Evolutionary conservation across 2,797 vertebrate species (phyloP).

Genomic region (Ataeniobius toweri): DNA sequence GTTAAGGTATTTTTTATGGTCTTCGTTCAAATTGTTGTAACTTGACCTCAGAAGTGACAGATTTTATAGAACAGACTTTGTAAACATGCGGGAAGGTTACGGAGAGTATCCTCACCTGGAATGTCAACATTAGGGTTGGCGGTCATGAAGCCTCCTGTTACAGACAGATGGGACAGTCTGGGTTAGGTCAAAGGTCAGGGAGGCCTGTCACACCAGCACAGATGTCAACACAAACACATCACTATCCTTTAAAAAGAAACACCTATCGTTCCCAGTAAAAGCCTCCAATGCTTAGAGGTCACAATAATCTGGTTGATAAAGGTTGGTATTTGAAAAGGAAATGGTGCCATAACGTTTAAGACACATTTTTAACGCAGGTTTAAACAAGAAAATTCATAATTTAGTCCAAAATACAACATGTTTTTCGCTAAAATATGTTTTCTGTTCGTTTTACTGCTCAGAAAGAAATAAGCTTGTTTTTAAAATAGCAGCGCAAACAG

Average conservation of each 20-base stretch:
- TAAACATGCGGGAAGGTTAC: conserved; percentile 21
- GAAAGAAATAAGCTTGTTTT: neutral
- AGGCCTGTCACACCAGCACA: conserved; percentile 34
- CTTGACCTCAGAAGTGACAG: conserved; percentile 2
- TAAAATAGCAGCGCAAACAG: neutral
- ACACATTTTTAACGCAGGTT: neutral
- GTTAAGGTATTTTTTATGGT: neutral
- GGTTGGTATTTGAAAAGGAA: neutral
- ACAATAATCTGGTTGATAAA: conserved; percentile 12
- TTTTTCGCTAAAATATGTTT: neutral
- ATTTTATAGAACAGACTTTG: neutral
- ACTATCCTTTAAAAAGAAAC: neutral
- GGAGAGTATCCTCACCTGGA: conserved; percentile 68
- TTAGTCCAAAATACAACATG: neutral
- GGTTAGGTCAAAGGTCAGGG: conserved; percentile 54
- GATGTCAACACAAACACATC: conserved; percentile 36
- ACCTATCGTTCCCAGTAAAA: neutral
- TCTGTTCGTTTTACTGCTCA: neutral
- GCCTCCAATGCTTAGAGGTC: neutral
- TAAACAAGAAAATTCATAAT: neutral
- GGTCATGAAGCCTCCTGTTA: conserved; percentile 40
- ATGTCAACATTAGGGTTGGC: conserved; percentile 55
- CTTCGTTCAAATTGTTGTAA: neutral
- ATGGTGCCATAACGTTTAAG: no score
- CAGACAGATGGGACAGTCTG: conserved; percentile 64